A percentile compares a stretch with the other conserved stretches of the same genome.
Conservation (phyloP, 2,888 invertebrate species). For the Miltochrista miniata region DNA sequence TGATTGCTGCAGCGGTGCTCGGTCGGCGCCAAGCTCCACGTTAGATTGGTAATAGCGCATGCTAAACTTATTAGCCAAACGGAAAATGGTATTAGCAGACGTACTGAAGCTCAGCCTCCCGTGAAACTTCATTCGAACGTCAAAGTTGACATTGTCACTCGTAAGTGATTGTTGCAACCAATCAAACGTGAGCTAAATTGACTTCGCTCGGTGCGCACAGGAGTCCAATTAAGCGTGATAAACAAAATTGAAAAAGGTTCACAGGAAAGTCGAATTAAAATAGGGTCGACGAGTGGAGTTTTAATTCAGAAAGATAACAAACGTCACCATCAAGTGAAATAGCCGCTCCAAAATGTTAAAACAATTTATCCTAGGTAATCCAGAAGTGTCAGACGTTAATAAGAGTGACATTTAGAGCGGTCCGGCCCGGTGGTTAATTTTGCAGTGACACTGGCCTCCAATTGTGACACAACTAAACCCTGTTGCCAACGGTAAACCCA, state of each 20-base stretch:
- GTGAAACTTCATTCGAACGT: slow-evolving; percentile 74
- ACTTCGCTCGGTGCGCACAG: slow-evolving; percentile 48
- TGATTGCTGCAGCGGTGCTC: slow-evolving; percentile 76
- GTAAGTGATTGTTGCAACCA: slow-evolving; percentile 80
- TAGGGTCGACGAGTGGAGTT: slow-evolving; percentile 50
- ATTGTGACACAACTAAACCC: slow-evolving; percentile 80
- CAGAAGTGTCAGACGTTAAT: slow-evolving; percentile 80
- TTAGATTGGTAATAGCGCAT: slow-evolving; percentile 81
- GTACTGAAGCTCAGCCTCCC: slow-evolving; percentile 60
- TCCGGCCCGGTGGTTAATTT: slow-evolving; percentile 74
- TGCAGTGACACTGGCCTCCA: slow-evolving; percentile 69
- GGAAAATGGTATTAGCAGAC: slow-evolving; percentile 81
- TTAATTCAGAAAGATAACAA: slow-evolving; percentile 73
- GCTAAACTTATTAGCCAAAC: slow-evolving; percentile 83
- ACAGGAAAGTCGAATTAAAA: slow-evolving; percentile 46
- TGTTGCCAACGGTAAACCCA: slow-evolving; percentile 75
- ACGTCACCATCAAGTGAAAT: slow-evolving; percentile 67
- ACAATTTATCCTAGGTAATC: slow-evolving; percentile 82
- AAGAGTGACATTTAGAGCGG: slow-evolving; percentile 81
- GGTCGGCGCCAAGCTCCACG: slow-evolving; percentile 65
- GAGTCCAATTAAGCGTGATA: slow-evolving; percentile 53
- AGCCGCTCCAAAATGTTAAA: slow-evolving; percentile 73
- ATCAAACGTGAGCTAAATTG: slow-evolving; percentile 72
- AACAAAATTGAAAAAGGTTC: slow-evolving; percentile 51
- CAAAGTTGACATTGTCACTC: slow-evolving; percentile 72